Base-by-base conservation (phyloP, 1,140 invertebrate species). In the Drosophila santomea region DNA sequence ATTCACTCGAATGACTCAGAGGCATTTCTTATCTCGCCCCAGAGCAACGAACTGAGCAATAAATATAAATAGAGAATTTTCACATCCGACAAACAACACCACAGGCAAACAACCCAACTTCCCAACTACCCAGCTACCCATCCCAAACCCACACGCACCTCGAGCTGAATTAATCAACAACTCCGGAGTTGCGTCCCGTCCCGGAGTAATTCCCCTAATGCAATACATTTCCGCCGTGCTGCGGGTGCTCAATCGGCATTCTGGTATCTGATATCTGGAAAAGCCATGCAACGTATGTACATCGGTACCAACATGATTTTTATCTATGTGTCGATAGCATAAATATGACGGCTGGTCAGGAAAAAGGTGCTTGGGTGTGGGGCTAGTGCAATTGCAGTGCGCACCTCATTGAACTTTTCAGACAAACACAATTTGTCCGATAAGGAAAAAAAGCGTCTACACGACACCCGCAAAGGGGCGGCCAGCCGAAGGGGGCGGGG, bases 391-490 rank as follows among this genome's bases (percentile, higher is more conserved):
- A 88, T 88, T 86, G 83, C 83, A 89, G 60, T 73, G 58, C 63
- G 80, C 83, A 80, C 77, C 80, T 83, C 85, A 89, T 90, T 89
- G 85, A 89, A 89, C 84, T 89, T 89, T 89, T 80, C 84, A 89
- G 80, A 89, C 84, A 89, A 89, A 89, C 80, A 89, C 80, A 89
- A 89, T 89, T 89, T 89, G 84, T 90, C 84, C 84, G 84, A 89
- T 89, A 89, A 89, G 84, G 59, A 76, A 79, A 86, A 76, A 86
- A 81, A 76, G 74, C 20, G 50, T 55, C 50, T 41, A 74, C 64
- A 51, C 62, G 64, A 67, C 64, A 67, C 61, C 64, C 55, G 55
- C 25, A 60, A 58, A 2, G 55, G 20, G 39, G 39, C n/a, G 45
- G 38, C 38, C 38, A 47, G 44, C 7, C 1, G 15, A 28, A 7